phyloP scores from a whole-genome alignment of 2,113 vertebrate species.

The Chlorodrepanis virens region DNA sequence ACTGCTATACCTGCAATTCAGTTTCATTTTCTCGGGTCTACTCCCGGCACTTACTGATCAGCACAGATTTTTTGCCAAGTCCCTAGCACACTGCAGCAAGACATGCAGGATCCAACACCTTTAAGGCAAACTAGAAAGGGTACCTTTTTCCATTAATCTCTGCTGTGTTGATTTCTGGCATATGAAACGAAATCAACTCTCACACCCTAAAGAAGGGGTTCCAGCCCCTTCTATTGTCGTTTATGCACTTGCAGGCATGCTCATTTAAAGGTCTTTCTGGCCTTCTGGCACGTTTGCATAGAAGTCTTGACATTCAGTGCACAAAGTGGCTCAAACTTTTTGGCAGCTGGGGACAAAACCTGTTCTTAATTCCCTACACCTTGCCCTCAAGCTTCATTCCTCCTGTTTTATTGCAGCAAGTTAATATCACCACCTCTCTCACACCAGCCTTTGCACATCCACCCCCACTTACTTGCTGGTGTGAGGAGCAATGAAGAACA shows the following conservation, averaged over 20 bases:
- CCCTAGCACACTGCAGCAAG: background rate
- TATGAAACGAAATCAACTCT: background rate
- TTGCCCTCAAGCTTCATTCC: background rate
- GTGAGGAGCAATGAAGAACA: background rate
- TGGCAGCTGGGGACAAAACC: background rate
- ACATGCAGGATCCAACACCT: background rate
- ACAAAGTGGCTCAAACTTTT: background rate
- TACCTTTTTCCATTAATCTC: background rate
- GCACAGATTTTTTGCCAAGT: background rate
- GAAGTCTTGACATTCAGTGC: background rate
- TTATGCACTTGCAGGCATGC: accelerated
- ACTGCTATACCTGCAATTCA: background rate
- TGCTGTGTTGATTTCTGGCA: background rate
- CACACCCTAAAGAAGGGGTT: accelerated
- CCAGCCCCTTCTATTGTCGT: accelerated
- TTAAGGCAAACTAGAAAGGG: background rate
- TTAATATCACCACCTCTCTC: background rate
- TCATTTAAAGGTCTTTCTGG: background rate
- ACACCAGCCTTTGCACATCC: background rate
- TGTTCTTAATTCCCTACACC: background rate
- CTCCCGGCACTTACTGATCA: background rate
- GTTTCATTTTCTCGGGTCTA: accelerated
- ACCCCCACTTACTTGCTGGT: no score
- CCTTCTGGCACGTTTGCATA: background rate
- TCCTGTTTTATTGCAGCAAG: background rate